A percentile compares a stretch with the other conserved stretches of the same genome.
Conservation (phyloP, 2,797 vertebrate genomes). For the Spheniscus humboldti region DNA sequence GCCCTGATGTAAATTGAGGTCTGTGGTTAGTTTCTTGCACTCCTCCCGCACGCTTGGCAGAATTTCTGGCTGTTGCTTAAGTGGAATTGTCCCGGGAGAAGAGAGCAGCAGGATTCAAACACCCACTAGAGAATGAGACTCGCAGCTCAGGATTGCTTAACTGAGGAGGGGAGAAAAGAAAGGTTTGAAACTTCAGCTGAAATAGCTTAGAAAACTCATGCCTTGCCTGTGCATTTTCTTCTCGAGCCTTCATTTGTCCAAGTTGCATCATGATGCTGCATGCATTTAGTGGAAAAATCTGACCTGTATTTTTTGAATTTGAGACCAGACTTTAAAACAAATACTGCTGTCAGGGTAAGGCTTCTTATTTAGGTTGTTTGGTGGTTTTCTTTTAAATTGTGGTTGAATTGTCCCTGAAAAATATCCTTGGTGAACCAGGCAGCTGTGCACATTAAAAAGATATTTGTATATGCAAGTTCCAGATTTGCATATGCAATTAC, state of each 20-base stretch:
- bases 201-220: neutral
- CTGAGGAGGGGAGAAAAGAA: neutral
- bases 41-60: slow-evolving; percentile 38
- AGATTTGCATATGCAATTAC: neutral
- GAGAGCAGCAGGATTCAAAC: neutral
- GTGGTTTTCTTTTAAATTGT: neutral
- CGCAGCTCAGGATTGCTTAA: neutral
- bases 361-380: neutral
- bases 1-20: slow-evolving; percentile 44
- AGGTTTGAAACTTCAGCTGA: neutral
- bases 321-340: neutral
- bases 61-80: slow-evolving; percentile 29
- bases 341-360: neutral
- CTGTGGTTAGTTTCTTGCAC: slow-evolving; percentile 44
- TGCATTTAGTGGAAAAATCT: neutral
- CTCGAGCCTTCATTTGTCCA: neutral
- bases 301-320: neutral
- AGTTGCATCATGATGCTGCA: neutral
- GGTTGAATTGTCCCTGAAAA: neutral
- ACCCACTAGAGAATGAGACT: neutral
- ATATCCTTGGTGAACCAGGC: neutral
- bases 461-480: neutral
- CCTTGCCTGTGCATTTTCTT: neutral
- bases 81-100: neutral
- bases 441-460: neutral